Evolutionary conservation across 2,113 vertebrate genomes (phyloP).

Genomic region (Tricholaema leucomelas): DNA sequence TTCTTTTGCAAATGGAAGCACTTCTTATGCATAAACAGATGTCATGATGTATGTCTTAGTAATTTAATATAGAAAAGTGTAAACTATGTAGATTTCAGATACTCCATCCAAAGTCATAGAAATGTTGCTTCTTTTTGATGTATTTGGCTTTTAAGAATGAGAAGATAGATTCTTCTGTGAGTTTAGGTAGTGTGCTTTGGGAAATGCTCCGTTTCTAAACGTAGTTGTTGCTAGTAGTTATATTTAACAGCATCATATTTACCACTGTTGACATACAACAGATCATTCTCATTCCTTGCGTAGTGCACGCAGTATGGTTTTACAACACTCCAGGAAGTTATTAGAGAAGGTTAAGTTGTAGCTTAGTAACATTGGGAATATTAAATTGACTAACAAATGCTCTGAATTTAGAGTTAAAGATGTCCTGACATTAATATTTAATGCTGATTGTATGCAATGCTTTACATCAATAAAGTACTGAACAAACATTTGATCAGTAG

Average conservation of each 20-base stretch:
- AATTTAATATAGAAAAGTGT: neutral
- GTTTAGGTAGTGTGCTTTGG: neutral
- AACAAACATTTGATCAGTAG: constrained; percentile 11
- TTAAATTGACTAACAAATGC: neutral
- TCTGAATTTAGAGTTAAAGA: neutral
- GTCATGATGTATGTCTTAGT: neutral
- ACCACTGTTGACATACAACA: neutral
- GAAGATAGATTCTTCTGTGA: neutral
- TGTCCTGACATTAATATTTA: constrained; percentile 39
- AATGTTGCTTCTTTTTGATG: neutral
- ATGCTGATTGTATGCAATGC: neutral
- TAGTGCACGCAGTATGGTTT: neutral
- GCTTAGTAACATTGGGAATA: neutral
- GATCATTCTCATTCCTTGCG: neutral
- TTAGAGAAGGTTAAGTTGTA: neutral
- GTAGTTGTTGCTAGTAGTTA: neutral
- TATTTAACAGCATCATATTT: neutral
- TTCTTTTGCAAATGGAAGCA: neutral
- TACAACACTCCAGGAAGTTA: neutral
- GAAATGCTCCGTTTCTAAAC: neutral
- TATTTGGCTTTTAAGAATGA: neutral
- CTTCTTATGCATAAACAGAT: neutral
- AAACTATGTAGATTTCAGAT: neutral
- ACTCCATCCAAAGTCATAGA: neutral
- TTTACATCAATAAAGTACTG: neutral